Conservation (phyloP, 2,888 invertebrate species). For the Coronaproctus castanopsis region DNA sequence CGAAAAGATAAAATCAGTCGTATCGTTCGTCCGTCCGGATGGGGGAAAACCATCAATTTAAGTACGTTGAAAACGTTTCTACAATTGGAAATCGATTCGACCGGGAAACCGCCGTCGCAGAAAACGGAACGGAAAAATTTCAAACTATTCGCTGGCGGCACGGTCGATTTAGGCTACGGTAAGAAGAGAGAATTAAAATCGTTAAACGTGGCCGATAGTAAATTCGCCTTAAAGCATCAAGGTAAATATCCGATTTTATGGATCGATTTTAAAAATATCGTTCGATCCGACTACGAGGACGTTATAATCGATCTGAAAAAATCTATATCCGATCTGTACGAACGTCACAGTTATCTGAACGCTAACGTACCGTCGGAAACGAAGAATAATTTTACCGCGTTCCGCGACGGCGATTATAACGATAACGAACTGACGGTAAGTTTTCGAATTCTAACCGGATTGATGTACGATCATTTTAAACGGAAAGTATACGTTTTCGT, state of each 20-base stretch:
- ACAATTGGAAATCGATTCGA: neutral
- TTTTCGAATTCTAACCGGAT: neutral
- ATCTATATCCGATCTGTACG: neutral
- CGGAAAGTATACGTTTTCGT: neutral
- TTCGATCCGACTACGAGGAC: neutral
- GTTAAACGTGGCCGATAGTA: neutral
- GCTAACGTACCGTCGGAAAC: neutral
- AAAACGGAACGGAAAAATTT: neutral
- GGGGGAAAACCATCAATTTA: neutral
- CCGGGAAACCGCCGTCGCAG: neutral
- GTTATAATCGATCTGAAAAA: neutral
- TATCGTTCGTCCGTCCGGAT: neutral
- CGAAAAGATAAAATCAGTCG: neutral
- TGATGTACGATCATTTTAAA: neutral
- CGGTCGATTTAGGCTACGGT: neutral
- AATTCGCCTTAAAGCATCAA: neutral
- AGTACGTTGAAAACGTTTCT: neutral
- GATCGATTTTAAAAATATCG: neutral
- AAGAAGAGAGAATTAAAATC: neutral
- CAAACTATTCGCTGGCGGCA: neutral
- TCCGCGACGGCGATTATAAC: neutral
- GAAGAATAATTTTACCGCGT: neutral
- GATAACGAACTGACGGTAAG: neutral
- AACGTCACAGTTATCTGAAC: neutral
- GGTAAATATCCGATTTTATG: neutral